Evolutionary conservation across 2,113 vertebrate species (phyloP), one percentile per base, ranked within the genome.

Genomic region (Alces alces): DNA sequence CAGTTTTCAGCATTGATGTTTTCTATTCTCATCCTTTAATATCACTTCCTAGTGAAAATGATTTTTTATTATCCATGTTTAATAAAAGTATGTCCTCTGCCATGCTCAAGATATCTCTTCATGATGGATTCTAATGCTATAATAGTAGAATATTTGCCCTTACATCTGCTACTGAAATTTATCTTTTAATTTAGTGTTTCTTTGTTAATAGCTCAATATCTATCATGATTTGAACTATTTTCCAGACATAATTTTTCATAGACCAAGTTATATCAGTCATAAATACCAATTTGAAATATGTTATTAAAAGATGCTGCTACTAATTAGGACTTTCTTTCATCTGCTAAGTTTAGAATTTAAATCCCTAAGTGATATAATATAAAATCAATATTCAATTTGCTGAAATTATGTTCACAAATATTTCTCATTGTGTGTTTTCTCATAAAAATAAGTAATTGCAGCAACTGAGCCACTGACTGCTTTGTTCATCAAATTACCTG

Each of bases 301-400:
- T 86, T 55, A 78, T 97, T 97, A 95, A 92, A 95, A 96, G 55
- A 60, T 64, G 25, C 4, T 93, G 10, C 60, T 50, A 61, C 43
- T 95, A 92, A 89, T 95, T 93, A 96, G 55, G 28, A 57, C 14
- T 90, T 96, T 73, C 43, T 61, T 84, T 39, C 97, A 14, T 66
- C 54, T 80, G n/a, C 73, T 88, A 95, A 85, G 19, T 61, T 92
- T 45, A 96, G 27, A 82, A 66, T 92, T 89, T 91, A 93, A 90
- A 92, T 92, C 12, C 19, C 54, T 47, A 45, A 93, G 61, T 86
- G 82, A 54, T 57, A 13, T 33, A 89, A 90, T 84, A 79, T 91
- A 78, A 97, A 97, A 92, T 97, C 73, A 92, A 57, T 87, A 93
- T 52, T 92, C 76, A 96, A 92, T 97, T 95, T 95, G 55, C 45